Evolutionary conservation across 2,797 vertebrate species (phyloP).

Genomic region (Mus minutoides): DNA sequence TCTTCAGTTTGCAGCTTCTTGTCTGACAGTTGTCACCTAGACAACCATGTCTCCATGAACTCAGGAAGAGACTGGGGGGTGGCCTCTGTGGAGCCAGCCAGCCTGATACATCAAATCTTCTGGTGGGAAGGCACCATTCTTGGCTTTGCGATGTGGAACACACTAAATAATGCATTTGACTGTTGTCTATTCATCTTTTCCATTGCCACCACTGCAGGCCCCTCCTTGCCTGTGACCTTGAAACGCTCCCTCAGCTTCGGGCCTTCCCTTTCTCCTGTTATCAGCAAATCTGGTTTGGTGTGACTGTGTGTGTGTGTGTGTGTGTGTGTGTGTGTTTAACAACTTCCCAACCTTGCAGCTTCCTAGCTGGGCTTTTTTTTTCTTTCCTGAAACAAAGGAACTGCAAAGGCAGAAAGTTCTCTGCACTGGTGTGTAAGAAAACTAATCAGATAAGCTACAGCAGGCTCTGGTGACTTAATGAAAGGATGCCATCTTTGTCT

Average conservation of each 20-base stretch:
- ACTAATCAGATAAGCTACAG: constrained; percentile 66
- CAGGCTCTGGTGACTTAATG: constrained; percentile 73
- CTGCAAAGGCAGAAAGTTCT: constrained; percentile 76
- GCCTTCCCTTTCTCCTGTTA: constrained; percentile 75
- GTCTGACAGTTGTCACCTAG: constrained; percentile 79
- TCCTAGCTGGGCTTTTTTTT: constrained; percentile 70
- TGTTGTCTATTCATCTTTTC: constrained; percentile 81
- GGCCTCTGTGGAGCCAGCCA: constrained; percentile 80
- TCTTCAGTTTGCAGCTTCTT: constrained; percentile 74
- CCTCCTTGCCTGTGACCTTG: constrained; percentile 84
- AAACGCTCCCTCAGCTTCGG: constrained; percentile 77
- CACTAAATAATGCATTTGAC: constrained; percentile 78
- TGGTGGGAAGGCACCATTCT: constrained; percentile 75
- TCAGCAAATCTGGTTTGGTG: constrained; percentile 82
- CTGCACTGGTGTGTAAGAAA: constrained; percentile 51
- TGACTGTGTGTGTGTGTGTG: neutral
- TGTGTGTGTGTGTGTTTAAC: constrained; percentile 58
- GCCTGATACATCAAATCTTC: constrained; percentile 77
- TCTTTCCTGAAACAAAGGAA: constrained; percentile 77
- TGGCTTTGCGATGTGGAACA: constrained; percentile 60
- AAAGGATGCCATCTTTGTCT: constrained; percentile 3
- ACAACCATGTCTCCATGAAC: constrained; percentile 73
- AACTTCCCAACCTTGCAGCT: constrained; percentile 73
- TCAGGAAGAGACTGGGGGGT: constrained; percentile 78
- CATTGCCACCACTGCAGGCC: constrained; percentile 61